phyloP scores from a whole-genome alignment of 1,140 invertebrate genomes.

The Harpegnathos saltator region DNA sequence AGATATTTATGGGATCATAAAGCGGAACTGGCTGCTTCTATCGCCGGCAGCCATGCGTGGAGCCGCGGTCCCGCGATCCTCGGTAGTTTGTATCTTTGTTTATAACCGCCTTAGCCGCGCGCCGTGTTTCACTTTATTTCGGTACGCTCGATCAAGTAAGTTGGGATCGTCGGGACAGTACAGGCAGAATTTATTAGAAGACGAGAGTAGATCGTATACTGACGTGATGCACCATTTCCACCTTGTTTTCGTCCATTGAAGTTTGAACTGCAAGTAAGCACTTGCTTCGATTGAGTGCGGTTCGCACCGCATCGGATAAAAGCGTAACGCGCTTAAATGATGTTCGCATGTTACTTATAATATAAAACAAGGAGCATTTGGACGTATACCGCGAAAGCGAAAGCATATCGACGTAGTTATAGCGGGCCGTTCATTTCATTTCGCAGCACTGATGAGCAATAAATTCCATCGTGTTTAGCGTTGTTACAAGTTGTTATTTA shows the following conservation, averaged over 20 bases:
- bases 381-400: background rate
- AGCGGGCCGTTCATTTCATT: background rate
- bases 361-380: background rate
- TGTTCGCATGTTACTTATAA: background rate
- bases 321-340: background rate
- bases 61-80: constrained; percentile 67
- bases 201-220: constrained; percentile 12
- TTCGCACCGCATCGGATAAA: background rate
- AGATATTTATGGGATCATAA: constrained; percentile 83
- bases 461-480: constrained; percentile 21
- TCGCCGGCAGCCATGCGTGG: constrained; percentile 71
- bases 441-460: background rate
- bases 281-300: background rate
- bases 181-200: constrained; percentile 61
- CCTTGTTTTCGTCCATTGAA: constrained; percentile 29
- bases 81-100: constrained; percentile 75
- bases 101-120: constrained; percentile 66
- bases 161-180: constrained; percentile 29
- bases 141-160: constrained; percentile 61
- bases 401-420: background rate
- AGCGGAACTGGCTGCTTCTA: constrained; percentile 77
- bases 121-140: constrained; percentile 67
- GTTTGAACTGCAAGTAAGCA: background rate
- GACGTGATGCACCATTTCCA: constrained; percentile 22
- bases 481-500: constrained; percentile 51